Percentiles rank a stretch among this genome's conserved stretches.
These are phyloP conservation scores for Eremobia ochroleuca DNA, from an alignment of 2,888 invertebrate species.

Conservation along the genomic window DNA sequence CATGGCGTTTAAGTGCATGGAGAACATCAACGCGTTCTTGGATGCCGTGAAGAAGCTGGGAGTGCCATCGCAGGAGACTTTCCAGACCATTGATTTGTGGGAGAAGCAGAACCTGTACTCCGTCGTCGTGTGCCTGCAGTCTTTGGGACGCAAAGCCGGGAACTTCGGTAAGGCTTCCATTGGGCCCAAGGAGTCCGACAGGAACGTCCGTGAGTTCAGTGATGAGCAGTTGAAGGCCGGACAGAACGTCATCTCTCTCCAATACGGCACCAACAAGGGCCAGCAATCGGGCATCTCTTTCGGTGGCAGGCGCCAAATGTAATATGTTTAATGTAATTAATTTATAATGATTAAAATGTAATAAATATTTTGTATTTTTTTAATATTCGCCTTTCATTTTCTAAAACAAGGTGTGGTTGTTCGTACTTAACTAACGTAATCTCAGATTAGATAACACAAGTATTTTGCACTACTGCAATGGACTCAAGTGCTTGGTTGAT, in stretches of 20 bases:
- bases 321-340: constrained; percentile 81
- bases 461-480: constrained; percentile 42
- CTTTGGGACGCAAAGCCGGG: constrained; percentile 97
- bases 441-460: constrained; percentile 61
- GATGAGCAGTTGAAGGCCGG: constrained; percentile 98
- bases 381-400: constrained; percentile 69
- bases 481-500: constrained; percentile 15
- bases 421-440: constrained; percentile 56
- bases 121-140: constrained; percentile 98
- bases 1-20: constrained; percentile 99
- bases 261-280: constrained; percentile 99
- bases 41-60: constrained; percentile 96
- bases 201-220: constrained; percentile 97
- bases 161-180: constrained; percentile 96
- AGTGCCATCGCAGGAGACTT: constrained; percentile 98
- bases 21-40: constrained; percentile 98
- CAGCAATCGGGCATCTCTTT: constrained; percentile 98
- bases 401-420: constrained; percentile 70
- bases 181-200: constrained; percentile 98
- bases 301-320: constrained; percentile 99
- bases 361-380: constrained; percentile 82
- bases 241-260: constrained; percentile 97
- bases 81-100: constrained; percentile 99
- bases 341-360: constrained; percentile 72
- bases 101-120: constrained; percentile 98